Base-by-base conservation (phyloP, 2,888 invertebrate genomes). In the Allacma fusca region DNA sequence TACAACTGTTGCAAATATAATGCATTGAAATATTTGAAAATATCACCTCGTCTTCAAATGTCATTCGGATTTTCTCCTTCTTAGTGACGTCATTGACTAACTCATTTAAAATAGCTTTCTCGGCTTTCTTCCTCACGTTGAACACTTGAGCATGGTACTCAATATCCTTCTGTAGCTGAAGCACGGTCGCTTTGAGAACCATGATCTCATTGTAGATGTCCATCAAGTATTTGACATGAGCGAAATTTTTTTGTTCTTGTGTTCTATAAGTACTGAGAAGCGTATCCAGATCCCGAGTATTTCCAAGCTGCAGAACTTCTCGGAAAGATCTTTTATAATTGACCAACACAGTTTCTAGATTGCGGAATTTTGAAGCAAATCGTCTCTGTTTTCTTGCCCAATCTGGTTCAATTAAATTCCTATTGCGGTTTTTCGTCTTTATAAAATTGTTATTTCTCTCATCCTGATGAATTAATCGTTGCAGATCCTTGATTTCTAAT, bases 161-260 rank as follows among this genome's bases (percentile, higher is more conserved):
- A 24, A 74, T 74, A 43, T 64, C 44, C 44, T 74, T 67, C 24
- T 74, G 62, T n/a, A 75, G 59, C 40, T 75, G 65, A 7, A 67
- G 12, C 12, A 75, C 68, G 16, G 64, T 64, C 12, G 21, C 23
- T 71, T 68, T 68, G 26, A 75, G 68, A 13, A 67, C 75, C 65
- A 57, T 68, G 19, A 79, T 73, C 50, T 79, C 79, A 23, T 79
- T 40, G 40, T 79, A 75, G 19, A 75, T 40, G 50, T 77, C 75
- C 62, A 68, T 75, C 16, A 79, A 62, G 43, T 70, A 68, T 24
- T 74, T 72, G 40, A 77, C 69, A 19, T 69, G 50, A 0, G 79
- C 69, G 62, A 79, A 77, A 43, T 75, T 77, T 23, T 59, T 68
- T 44, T 79, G 75, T 26, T 77, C 75, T 16, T 70, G 78, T 64